These are phyloP conservation scores for Hozukius guyotensis DNA, from an alignment of 2,797 vertebrate genomes.

Conservation along the genomic window DNA sequence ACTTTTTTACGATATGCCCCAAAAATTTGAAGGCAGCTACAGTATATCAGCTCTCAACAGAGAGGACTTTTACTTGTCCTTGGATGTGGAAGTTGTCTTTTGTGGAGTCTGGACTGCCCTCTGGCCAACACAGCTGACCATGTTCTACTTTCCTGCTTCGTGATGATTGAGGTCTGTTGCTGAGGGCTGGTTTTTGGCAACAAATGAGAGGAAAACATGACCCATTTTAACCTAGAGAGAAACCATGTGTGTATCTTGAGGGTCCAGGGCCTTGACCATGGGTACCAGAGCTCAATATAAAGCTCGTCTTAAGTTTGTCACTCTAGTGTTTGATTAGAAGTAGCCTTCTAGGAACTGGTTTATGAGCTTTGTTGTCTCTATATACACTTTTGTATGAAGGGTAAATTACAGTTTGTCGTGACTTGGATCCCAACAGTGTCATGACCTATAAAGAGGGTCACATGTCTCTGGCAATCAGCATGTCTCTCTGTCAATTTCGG, in stretches of 20 bases:
- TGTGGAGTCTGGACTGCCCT: background rate
- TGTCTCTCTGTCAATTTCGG: background rate
- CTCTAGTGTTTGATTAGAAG: background rate
- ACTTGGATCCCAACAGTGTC: background rate
- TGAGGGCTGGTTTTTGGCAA: background rate
- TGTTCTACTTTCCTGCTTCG: slow-evolving; percentile 20
- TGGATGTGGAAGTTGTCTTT: background rate
- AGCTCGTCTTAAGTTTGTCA: background rate
- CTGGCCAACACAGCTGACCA: background rate
- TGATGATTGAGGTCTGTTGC: slow-evolving; percentile 2
- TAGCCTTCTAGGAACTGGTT: background rate
- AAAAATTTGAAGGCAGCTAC: background rate
- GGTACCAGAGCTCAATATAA: background rate
- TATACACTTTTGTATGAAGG: background rate
- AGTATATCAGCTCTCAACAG: background rate
- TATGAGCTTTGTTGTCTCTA: background rate
- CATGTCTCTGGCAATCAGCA: background rate
- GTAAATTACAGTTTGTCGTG: background rate
- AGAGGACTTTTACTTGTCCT: background rate
- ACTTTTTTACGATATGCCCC: background rate
- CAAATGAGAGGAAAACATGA: background rate
- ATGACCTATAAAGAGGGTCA: background rate
- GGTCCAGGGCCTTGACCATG: background rate
- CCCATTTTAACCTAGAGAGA: background rate
- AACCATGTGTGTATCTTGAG: background rate